Base-by-base conservation (phyloP, 2,888 invertebrate genomes). In the Suillia variegata region DNA sequence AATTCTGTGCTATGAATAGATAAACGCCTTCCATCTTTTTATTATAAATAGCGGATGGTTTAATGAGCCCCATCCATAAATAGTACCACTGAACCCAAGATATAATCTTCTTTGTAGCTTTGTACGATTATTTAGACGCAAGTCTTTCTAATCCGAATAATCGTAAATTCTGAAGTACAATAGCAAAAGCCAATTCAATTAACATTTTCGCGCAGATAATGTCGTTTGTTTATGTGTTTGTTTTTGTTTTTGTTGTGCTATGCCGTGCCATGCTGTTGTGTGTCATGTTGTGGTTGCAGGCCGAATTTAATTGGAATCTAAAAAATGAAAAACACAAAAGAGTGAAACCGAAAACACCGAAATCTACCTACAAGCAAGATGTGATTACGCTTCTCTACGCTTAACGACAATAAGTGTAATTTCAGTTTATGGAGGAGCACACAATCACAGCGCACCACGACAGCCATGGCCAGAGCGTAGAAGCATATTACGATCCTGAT, bases 371-470 rank as follows among this genome's bases (percentile, higher is more conserved):
- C n/a, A 48, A 21, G 10, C 4, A 17, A 13, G 33, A 47, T 22
- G 54, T 56, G 52, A 55, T 59, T 56, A 48, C 59, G 47, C 52
- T n/a, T n/a, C n/a, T 48, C 49, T 12, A 33, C 48, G 48, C 26
- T 55, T 56, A 65, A 65, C 70, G 70, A 70, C 70, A 72, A 70
- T 69, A 76, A 76, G 65, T 67, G 73, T 71, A 73, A 77, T 74
- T 77, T 71, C 71, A 69, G 75, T 73, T 75, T 75, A 75, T 77
- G 75, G 69, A 70, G 24, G 5, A 18, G 13, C 26, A 15, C 53
- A 50, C 57, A 61, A 59, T 53, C 57, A 56, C 48, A 53, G 45
- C 45, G 45, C 45, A 6, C 6, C 45, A n/a, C n/a, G n/a, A n/a
- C n/a, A n/a, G n/a, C n/a, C n/a, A n/a, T n/a, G 20, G 20, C 18